These are phyloP conservation scores for Pycnonotus jocosus DNA, from an alignment of 2,113 vertebrate genomes.

Conservation along the genomic window DNA sequence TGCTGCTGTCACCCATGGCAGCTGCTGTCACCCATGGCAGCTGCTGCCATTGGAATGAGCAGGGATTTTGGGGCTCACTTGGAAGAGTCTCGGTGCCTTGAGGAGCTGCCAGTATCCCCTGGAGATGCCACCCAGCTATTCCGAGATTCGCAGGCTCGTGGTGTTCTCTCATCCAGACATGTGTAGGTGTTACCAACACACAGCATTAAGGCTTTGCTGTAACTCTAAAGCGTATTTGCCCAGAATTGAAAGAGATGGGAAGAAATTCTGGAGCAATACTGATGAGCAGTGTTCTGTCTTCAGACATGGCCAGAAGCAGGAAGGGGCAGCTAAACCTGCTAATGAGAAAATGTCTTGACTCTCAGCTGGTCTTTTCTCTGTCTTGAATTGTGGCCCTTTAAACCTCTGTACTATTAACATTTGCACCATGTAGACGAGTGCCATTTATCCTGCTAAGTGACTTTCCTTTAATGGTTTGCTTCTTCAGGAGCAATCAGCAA, in stretches of 20 bases:
- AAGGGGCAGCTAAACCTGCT: neutral
- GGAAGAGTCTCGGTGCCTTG: neutral
- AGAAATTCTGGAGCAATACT: neutral
- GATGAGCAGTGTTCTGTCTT: neutral
- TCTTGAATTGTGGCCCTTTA: neutral
- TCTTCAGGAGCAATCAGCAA: neutral
- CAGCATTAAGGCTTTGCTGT: neutral
- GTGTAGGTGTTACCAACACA: conserved; percentile 42
- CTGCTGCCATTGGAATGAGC: neutral
- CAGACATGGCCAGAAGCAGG: neutral
- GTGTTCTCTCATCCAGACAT: conserved; percentile 51
- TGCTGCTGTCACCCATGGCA: rapidly evolving
- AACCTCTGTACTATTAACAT: neutral
- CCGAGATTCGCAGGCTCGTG: neutral
- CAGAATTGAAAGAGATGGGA: neutral
- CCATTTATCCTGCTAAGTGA: neutral
- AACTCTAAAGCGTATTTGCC: neutral
- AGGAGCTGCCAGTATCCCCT: neutral
- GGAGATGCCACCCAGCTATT: conserved; percentile 49
- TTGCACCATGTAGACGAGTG: neutral
- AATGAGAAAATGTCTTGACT: neutral
- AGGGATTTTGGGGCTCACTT: neutral
- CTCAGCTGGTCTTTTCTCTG: neutral
- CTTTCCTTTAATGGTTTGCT: neutral
- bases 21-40: neutral